These are phyloP conservation scores for Phainopepla nitens DNA, from an alignment of 2,113 vertebrate species.

Conservation along the genomic window DNA sequence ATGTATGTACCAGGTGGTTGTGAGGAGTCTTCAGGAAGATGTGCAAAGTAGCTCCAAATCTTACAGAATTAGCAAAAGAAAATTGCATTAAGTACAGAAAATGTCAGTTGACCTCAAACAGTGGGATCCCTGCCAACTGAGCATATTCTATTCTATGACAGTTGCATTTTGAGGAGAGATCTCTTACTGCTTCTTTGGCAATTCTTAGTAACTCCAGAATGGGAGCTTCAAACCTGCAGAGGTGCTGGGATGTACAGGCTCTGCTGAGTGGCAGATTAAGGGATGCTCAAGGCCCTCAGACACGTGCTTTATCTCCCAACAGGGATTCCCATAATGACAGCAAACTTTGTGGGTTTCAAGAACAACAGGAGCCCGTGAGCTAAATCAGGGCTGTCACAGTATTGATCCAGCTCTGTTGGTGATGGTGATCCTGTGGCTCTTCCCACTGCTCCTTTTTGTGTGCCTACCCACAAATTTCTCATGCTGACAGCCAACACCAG, in stretches of 20 bases:
- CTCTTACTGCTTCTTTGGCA: not conserved
- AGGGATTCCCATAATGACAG: not conserved
- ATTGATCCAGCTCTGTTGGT: not conserved
- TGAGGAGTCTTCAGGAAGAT: not conserved
- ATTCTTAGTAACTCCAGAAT: not conserved
- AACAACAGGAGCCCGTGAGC: not conserved
- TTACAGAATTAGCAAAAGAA: not conserved
- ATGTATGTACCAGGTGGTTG: not conserved
- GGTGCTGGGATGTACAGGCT: not conserved
- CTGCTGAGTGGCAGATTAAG: not conserved
- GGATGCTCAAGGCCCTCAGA: not conserved
- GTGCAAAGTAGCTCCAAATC: not conserved
- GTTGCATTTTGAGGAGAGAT: not conserved
- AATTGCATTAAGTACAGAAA: not conserved
- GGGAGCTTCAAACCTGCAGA: not conserved
- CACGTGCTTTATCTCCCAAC: not conserved
- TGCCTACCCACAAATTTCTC: not conserved
- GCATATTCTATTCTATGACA: not conserved
- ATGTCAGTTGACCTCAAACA: not conserved
- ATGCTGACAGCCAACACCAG: fast-evolving
- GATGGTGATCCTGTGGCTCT: not conserved
- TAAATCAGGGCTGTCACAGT: not conserved
- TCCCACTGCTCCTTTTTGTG: not conserved
- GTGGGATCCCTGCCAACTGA: not conserved
- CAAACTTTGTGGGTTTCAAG: not conserved